Evolutionary conservation across 2,888 invertebrate genomes (phyloP).

Genomic region (Bellardia bayeri): DNA sequence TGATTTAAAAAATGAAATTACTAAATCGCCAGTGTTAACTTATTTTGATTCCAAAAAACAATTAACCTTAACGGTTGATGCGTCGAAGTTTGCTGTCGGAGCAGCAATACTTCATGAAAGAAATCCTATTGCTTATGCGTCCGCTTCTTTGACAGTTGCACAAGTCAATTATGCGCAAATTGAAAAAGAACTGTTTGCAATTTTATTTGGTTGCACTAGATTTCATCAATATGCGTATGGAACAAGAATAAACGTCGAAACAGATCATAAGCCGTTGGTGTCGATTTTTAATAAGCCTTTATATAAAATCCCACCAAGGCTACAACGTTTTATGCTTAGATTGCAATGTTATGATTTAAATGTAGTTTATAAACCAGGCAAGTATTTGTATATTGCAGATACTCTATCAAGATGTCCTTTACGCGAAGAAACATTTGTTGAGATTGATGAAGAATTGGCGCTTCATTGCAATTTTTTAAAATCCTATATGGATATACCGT

Average conservation of each 20-base stretch:
- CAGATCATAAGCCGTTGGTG: constrained; percentile 39
- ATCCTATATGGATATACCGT: constrained; percentile 23
- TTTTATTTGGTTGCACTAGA: constrained; percentile 66
- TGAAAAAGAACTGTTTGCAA: constrained; percentile 72
- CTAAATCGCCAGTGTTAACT: constrained; percentile 40
- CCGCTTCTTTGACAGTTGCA: constrained; percentile 53
- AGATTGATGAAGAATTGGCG: neutral
- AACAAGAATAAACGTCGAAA: constrained; percentile 45
- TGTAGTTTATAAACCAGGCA: constrained; percentile 13
- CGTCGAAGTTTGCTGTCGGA: constrained; percentile 65
- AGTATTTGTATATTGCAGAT: constrained; percentile 41
- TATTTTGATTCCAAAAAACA: constrained; percentile 57
- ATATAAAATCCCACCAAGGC: neutral
- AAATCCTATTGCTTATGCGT: constrained; percentile 61
- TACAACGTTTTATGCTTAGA: constrained; percentile 19
- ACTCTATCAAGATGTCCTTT: constrained; percentile 30
- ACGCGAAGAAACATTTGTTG: neutral
- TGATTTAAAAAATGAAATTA: constrained; percentile 49
- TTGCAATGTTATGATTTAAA: constrained; percentile 27
- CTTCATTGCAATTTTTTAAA: constrained; percentile 44
- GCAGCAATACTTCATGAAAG: constrained; percentile 60
- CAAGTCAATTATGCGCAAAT: constrained; percentile 71
- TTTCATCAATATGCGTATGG: constrained; percentile 71
- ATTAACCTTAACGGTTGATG: constrained; percentile 57
- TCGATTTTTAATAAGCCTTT: constrained; percentile 28